Evolutionary conservation across 2,888 invertebrate genomes (phyloP), one percentile per base, ranked within the genome.

Genomic region (Desoria tigrina): DNA sequence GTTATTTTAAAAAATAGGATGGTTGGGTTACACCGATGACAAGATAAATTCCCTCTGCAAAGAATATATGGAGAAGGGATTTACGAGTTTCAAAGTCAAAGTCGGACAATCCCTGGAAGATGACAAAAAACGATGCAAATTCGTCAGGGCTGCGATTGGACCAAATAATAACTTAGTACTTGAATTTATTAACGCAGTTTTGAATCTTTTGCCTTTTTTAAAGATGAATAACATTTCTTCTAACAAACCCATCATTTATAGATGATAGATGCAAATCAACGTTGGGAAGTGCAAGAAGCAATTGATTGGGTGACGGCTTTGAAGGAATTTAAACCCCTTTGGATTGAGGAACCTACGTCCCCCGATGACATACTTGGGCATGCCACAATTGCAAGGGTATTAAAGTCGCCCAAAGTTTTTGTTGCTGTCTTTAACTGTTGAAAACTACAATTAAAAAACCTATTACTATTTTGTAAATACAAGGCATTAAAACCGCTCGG

Each of bases 331-430:
- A 94, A 65, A 86, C 88, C 1, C 87, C 89, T 87, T 61, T 55
- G 94, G 94, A 93, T 95, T 63, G 94, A 95, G 80, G 94, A 95
- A 78, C 94, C 94, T 0, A 95, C 94, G 0, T 90, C 90, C 2
- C 93, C 94, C 0, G 94, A 95, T 79, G 95, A 95, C 78, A 83
- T 93, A 2, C 80, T 92, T n/a, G 94, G 93, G 0, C 94, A 94
- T 79, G 88, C 88, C 0, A 82, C 84, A 56, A 92, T 94, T 72
- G 85, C 91, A 0, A 84, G 88, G 78, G 90, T 88, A 61, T 55
- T 14, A 3, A 26, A 18, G 4, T 7, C 32, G 32, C n/a, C n/a
- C n/a, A n/a, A n/a, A n/a, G n/a, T n/a, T n/a, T n/a, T n/a, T n/a
- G n/a, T n/a, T n/a, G n/a, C n/a, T n/a, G n/a, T n/a, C n/a, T n/a